Evolutionary conservation across 2,113 vertebrate genomes (phyloP), one percentile per base, ranked within the genome.

Genomic region (Cyanistes caeruleus): DNA sequence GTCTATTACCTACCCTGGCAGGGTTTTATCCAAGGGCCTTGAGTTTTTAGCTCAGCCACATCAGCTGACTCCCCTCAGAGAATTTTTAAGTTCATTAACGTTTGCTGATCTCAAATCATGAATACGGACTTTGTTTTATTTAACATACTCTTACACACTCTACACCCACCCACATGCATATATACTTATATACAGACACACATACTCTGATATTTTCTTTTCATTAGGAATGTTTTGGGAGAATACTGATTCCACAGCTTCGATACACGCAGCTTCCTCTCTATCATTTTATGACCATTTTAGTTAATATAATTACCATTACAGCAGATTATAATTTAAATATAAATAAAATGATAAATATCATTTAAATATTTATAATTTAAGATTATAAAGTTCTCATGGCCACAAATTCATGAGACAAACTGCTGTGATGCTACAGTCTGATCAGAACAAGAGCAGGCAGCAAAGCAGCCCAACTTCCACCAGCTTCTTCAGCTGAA

Each of bases 391-490:
- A 39, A 39, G 83, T 90, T 96, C 90, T 96, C 92, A 58, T 89
- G 73, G 83, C n/a, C 77, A 90, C 76, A 81, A 70, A 95, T 75
- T 87, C 64, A 80, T 2, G 31, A 94, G 85, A 90, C 64, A 75
- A 96, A 93, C 79, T 58, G 65, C 88, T 72, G 68, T 68, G 88
- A 84, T 30, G 5, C 58, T n/a, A 25, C 44, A 63, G 64, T 5
- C 80, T 68, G 73, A 89, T 77, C 39, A 90, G 91, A 94, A 78
- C 63, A 88, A 83, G 48, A 74, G 55, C 52, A 94, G 75, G 75
- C 41, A 75, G 52, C 1, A 43, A 88, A 23, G 63, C 70, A 89
- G 87, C 59, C 35, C 48, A 70, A 39, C 31, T 55, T 51, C 9
- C 67, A 43, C 5, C 87, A 83, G 63, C 43, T 80, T 67, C 70